Conservation (phyloP, 2,888 invertebrate genomes). For the Julus scanicus region DNA sequence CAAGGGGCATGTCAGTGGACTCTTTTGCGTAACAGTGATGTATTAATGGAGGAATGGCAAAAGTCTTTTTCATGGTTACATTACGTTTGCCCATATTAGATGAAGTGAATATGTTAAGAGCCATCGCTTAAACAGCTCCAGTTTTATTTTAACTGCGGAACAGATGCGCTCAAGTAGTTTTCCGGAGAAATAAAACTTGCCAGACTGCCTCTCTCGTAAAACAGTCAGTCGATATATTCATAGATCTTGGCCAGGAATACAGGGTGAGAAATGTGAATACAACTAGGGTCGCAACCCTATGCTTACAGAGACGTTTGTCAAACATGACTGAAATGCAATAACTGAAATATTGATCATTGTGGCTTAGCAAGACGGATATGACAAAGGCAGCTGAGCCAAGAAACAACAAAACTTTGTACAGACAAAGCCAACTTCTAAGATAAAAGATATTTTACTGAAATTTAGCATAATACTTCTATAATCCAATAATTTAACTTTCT, state of each 20-base stretch:
- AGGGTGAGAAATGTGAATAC: not conserved
- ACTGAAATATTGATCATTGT: not conserved
- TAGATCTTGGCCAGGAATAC: not conserved
- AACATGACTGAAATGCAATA: not conserved
- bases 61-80: not conserved
- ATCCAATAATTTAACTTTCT: no score
- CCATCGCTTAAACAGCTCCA: not conserved
- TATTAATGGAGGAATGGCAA: not conserved
- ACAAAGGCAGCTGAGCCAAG: not conserved
- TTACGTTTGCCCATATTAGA: not conserved
- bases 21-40: not conserved
- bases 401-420: no score
- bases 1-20: not conserved
- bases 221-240: conserved; percentile 30
- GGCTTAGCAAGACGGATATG: not conserved
- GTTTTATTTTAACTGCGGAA: conserved; percentile 32
- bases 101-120: conserved; percentile 47
- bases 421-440: no score
- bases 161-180: conserved; percentile 19
- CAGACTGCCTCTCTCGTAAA: not conserved
- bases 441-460: no score
- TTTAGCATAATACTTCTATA: no score
- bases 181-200: not conserved
- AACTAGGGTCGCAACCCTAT: not conserved
- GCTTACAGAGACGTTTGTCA: not conserved